Evolutionary conservation across 2,113 vertebrate genomes (phyloP), one percentile per base, ranked within the genome.

Genomic region (Quiscalus mexicanus): DNA sequence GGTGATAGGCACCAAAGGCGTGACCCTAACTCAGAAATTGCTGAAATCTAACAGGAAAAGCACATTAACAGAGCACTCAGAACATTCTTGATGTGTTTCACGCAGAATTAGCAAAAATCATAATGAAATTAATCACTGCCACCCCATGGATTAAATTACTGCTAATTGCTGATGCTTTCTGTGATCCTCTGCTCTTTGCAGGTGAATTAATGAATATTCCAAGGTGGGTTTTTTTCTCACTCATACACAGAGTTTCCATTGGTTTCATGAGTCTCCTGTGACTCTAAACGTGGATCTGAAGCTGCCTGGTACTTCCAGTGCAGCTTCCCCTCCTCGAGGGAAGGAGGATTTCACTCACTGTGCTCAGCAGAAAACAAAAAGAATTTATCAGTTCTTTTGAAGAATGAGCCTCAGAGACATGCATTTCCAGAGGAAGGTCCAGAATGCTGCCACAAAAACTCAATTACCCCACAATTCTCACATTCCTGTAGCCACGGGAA

Each of bases 1-100:
- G 44, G 14, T 0, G 2, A 28, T 1, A 4, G 2, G 20, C 27
- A 18, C 4, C 20, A 27, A 10, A 5, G 68, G 27, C 37, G 45
- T 1, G 12, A 53, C 27, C 6, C 15, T 42, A 33, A 14, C 31
- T 4, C 10, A 11, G 1, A 21, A 62, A 28, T 2, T 6, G n/a
- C 24, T 39, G 4, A 14, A 24, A 44, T 49, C 22, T 6, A 12
- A 31, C 47, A 50, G 18, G 20, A 76, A 65, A 84, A 69, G 30
- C 42, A 7, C 19, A 35, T 5, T 12, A 45, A 16, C 53, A 82
- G 47, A 81, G 3, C 9, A 81, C 10, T 8, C 76, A 31, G 50
- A 64, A 6, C 20, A 24, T 5, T 8, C 37, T 15, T 4, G 0
- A 2, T 5, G 14, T 50, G 42, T 15, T 76, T 44, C 55, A 44